These are phyloP conservation scores for Caenorhabditis sinica DNA, from an alignment of 2,888 invertebrate genomes.

Conservation along the genomic window DNA sequence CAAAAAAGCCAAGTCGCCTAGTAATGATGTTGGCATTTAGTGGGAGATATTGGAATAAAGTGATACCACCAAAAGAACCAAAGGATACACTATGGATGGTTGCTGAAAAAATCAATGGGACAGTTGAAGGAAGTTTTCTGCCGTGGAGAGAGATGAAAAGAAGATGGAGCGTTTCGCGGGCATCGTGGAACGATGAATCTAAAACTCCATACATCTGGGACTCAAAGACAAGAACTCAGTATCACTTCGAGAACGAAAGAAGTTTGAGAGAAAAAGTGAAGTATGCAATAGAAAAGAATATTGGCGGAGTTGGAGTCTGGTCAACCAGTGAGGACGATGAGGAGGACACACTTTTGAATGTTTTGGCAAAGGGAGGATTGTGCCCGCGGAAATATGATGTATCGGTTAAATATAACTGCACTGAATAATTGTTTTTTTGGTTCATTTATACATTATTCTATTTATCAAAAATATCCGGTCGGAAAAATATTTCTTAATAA, in stretches of 20 bases:
- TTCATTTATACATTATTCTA: too few relatives aligned
- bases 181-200: slow-evolving; percentile 5
- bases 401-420: slow-evolving; percentile 21
- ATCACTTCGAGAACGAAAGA: slow-evolving; percentile 6
- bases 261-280: slow-evolving; percentile 13
- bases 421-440: too few relatives aligned
- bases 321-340: slow-evolving; percentile 71
- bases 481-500: too few relatives aligned
- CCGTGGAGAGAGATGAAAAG: neutral
- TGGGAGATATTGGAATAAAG: slow-evolving; percentile 14
- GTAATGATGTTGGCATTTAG: neutral
- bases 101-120: neutral
- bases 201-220: slow-evolving; percentile 4
- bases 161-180: neutral
- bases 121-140: slow-evolving; percentile 1
- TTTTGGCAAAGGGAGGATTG: slow-evolving; percentile 16
- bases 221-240: neutral
- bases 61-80: neutral
- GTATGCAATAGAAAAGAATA: slow-evolving; percentile 10
- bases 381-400: slow-evolving; percentile 34
- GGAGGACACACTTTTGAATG: slow-evolving; percentile 72
- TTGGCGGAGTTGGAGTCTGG: slow-evolving; percentile 9
- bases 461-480: too few relatives aligned
- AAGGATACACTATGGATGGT: neutral
- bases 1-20: neutral